phyloP scores from a whole-genome alignment of 1,140 invertebrate species.

The Semibalanus balanoides region DNA sequence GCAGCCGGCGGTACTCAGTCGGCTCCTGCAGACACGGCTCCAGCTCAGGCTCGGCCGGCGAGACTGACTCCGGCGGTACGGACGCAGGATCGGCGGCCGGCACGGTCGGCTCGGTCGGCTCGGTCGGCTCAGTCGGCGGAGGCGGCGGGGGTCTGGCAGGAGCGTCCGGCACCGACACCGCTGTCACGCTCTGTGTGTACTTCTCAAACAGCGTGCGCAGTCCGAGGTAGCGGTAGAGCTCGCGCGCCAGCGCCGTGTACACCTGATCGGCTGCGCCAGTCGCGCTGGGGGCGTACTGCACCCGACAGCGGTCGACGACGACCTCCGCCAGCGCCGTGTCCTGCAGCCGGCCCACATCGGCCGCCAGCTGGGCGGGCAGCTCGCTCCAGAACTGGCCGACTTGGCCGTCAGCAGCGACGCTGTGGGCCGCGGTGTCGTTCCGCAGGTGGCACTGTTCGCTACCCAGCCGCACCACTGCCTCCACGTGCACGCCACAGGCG shows the following conservation, averaged over 20 bases:
- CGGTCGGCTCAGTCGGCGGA: not conserved
- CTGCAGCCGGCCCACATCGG: not conserved
- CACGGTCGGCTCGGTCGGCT: not conserved
- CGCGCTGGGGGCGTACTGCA: not conserved
- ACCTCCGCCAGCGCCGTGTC: not conserved
- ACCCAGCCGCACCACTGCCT: not conserved
- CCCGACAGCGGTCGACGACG: not conserved
- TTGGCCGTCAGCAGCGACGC: not conserved
- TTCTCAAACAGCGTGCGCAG: not conserved
- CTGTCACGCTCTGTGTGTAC: not conserved
- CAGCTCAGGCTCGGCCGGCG: not conserved
- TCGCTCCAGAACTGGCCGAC: not conserved
- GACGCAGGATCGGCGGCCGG: no score
- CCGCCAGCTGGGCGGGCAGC: not conserved
- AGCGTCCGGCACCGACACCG: not conserved
- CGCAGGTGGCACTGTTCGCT: not conserved
- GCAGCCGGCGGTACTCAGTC: not conserved
- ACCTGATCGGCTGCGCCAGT: not conserved
- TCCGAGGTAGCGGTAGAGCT: not conserved
- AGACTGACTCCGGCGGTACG: no score
- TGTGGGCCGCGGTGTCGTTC: not conserved
- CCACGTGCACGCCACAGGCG: not conserved
- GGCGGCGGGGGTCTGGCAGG: no score
- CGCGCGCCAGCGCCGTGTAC: not conserved
- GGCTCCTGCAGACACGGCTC: not conserved